Base-by-base conservation (phyloP, 2,113 vertebrate species). In the Phalacrocorax brasilianus region DNA sequence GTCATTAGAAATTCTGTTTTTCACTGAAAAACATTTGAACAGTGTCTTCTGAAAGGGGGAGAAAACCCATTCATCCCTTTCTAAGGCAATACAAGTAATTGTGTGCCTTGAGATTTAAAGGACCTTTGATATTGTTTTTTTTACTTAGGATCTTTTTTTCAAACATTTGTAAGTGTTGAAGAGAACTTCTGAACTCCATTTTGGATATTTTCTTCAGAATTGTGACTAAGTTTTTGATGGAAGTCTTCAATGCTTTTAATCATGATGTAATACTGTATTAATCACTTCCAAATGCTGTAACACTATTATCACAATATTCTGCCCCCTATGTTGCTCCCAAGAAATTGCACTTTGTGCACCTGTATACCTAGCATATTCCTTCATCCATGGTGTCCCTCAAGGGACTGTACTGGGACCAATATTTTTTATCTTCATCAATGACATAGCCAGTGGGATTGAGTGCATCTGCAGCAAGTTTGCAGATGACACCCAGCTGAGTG, bases 361-460 rank as follows among this genome's bases (percentile, higher is more conserved):
- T 2, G 30, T 59, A 32, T 16, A 47, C 12, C 6, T 32, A 82
- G 38, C n/a, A 49, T 12, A 71, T 42, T 58, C 32, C 40, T 66
- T 65, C 59, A 76, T 6, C 18, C 3, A 0, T 24, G 24, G 17
- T 65, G 26, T 13, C 21, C 56, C n/a, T 58, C 21, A 33, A 18
- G 19, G 1, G 4, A 23, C 30, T 0, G 0, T 67, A 49, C 21
- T 24, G 11, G 47, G 26, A 75, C 56, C 8, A 52, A 28, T 21
- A 59, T 24, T 58, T 13, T 47, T 49, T 24, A 62, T 62, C 28
- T 83, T 59, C 32, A 38, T 9, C 35, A n/a, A 4, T 21, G 16
- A 40, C 35, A n/a, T 0, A 55, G 15, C 23, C 49, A 38, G 45
- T 7, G 28, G 35, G 55, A 61, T 4, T 22, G 33, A 44, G n/a